Evolutionary conservation across 2,888 invertebrate genomes (phyloP).

Genomic region (Acanthoscelides obtectus): DNA sequence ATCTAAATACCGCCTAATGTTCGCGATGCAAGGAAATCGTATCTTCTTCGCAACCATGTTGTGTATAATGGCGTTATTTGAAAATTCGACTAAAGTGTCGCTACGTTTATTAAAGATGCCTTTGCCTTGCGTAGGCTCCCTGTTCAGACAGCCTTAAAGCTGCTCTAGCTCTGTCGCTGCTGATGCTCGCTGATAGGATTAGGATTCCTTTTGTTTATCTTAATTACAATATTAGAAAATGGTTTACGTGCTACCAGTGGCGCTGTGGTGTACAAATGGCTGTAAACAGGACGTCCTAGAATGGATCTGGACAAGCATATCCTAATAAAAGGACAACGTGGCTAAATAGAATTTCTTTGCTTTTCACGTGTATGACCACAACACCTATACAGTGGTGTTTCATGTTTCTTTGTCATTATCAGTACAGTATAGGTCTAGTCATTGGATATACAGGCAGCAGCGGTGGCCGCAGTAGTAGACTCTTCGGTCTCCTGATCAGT

Average conservation of each 20-base stretch:
- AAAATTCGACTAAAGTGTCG: background rate
- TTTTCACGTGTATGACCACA: too few relatives aligned
- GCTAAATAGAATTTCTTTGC: too few relatives aligned
- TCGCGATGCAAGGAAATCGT: background rate
- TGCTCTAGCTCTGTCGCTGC: background rate
- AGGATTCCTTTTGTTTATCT: background rate
- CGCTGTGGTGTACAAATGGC: background rate
- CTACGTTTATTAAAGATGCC: background rate
- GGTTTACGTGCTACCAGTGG: background rate
- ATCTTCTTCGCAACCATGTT: background rate
- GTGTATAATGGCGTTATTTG: background rate
- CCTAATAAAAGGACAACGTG: too few relatives aligned
- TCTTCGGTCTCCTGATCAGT: too few relatives aligned
- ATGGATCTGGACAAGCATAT: too few relatives aligned
- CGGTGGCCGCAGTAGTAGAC: too few relatives aligned
- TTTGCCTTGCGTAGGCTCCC: background rate
- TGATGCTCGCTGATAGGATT: background rate
- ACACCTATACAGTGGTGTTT: too few relatives aligned
- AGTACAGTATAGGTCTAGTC: too few relatives aligned
- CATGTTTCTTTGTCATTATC: too few relatives aligned
- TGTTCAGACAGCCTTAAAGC: background rate
- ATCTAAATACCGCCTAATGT: background rate
- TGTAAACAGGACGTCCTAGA: too few relatives aligned
- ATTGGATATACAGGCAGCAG: too few relatives aligned
- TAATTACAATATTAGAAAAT: background rate